Conservation (phyloP, 2,888 invertebrate species). For the Melangyna quadrimaculata region DNA sequence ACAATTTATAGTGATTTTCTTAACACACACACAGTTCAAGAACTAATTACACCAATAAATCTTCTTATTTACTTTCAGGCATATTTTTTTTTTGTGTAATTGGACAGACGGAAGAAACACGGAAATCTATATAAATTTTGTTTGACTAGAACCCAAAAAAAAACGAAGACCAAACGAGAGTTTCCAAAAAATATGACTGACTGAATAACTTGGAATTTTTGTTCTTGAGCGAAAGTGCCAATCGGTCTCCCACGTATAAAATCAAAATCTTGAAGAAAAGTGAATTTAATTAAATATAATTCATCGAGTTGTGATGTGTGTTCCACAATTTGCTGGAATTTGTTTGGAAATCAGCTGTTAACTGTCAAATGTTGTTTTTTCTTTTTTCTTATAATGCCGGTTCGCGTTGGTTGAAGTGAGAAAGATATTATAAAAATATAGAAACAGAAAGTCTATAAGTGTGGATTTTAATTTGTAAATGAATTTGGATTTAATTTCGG, state of each 20-base stretch:
- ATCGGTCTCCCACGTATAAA: conserved; percentile 4
- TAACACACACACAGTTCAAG: neutral
- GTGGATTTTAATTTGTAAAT: neutral
- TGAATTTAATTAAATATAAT: neutral
- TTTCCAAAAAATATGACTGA: conserved; percentile 54
- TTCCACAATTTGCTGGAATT: conserved; percentile 32
- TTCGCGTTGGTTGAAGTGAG: conserved; percentile 19
- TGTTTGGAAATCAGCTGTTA: conserved; percentile 50
- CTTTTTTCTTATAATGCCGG: conserved; percentile 17
- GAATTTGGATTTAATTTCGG: conserved; percentile 4
- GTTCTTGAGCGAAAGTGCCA: neutral
- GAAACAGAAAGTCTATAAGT: neutral
- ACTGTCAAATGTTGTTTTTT: conserved; percentile 40
- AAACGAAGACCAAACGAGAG: conserved; percentile 14
- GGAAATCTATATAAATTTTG: neutral
- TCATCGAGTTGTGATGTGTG: neutral
- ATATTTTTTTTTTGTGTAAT: conserved; percentile 10
- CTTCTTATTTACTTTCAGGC: conserved; percentile 16
- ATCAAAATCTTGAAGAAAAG: conserved; percentile 16
- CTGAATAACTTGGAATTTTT: neutral
- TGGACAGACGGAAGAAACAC: neutral
- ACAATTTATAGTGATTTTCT: neutral
- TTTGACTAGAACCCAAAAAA: neutral
- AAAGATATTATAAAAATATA: neutral
- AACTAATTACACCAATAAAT: neutral